Evolutionary conservation across 2,797 vertebrate species (phyloP), one percentile per base, ranked within the genome.

Genomic region (Phaenicophaeus curvirostris): DNA sequence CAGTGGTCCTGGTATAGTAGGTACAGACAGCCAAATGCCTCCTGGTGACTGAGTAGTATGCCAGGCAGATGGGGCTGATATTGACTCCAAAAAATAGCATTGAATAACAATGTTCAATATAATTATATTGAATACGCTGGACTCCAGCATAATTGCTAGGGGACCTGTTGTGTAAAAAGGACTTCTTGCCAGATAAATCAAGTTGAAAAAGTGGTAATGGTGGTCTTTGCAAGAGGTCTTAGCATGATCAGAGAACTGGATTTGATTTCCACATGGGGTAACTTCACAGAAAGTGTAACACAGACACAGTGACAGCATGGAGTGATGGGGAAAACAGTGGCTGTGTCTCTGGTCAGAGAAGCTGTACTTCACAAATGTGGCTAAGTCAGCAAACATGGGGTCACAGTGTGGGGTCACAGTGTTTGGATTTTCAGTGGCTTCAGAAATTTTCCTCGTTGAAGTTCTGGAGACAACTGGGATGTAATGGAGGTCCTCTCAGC

Each of bases 401-500:
- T 61, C 18, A 18, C 0, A 0, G 21, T 65, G 12, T 46, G n/a
- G n/a, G n/a, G n/a, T 61, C 18, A 18, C 0, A 0, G 21, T 65
- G 10, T 46, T 12, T n/a, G 20, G n/a, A 41, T 79, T 80, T 84
- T 86, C 54, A 41, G 33, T 42, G 66, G 18, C 74, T 68, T 65
- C 41, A 41, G 77, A 35, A 74, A 28, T 63, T 68, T 54, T 89
- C 15, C 24, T 73, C 4, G 6, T 2, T 28, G 20, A 42, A 61
- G 50, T 68, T 91, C 35, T 41, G 27, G 30, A 59, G 41, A 42
- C 15, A 69, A 25, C 8, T 25, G 20, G 30, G 27, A 25, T 39
- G 12, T 77, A 57, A 66, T 8, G 33, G 21, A 78, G 15, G 20
- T 66, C 46, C 39, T 66, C 33, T 83, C 48, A 27, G 46, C 53